Conservation (phyloP, 2,888 invertebrate genomes). For the Aporophyla lueneburgensis region DNA sequence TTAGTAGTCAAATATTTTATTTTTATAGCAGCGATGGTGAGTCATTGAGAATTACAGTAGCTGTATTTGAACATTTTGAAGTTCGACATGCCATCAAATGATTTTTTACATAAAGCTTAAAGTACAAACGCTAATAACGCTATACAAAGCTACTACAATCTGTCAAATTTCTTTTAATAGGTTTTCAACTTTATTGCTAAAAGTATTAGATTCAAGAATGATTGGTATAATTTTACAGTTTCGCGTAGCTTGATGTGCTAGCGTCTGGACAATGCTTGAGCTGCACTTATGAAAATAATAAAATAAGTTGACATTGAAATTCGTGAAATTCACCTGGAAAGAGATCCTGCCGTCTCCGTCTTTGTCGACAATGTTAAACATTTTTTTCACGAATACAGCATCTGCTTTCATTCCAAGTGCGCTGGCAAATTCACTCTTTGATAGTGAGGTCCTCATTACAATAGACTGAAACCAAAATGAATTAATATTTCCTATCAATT, state of each 20-base stretch:
- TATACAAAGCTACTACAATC: no score
- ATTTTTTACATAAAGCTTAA: not conserved
- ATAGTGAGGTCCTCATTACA: constrained; percentile 97
- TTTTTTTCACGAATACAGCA: constrained; percentile 98
- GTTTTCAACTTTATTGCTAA: no score
- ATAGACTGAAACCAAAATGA: constrained; percentile 91
- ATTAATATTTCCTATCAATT: not conserved
- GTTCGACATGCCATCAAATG: not conserved
- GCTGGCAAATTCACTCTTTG: constrained; percentile 98
- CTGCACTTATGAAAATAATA: not conserved
- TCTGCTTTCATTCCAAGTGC: constrained; percentile 98
- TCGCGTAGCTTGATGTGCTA: no score
- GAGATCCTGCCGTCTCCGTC: constrained; percentile 98
- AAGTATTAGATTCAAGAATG: no score
- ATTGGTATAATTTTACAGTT: no score
- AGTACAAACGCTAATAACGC: not conserved
- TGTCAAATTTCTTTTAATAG: no score
- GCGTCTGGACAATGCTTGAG: not conserved
- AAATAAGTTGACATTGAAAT: not conserved
- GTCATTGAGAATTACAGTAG: not conserved
- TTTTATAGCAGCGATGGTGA: not conserved
- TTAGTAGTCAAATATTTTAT: not conserved
- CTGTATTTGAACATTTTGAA: not conserved
- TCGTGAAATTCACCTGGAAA: constrained; percentile 92
- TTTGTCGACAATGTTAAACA: constrained; percentile 99